phyloP scores from a whole-genome alignment of 37 sponge, comb jelly and placozoan genomes.

The Beroe ovata region DNA sequence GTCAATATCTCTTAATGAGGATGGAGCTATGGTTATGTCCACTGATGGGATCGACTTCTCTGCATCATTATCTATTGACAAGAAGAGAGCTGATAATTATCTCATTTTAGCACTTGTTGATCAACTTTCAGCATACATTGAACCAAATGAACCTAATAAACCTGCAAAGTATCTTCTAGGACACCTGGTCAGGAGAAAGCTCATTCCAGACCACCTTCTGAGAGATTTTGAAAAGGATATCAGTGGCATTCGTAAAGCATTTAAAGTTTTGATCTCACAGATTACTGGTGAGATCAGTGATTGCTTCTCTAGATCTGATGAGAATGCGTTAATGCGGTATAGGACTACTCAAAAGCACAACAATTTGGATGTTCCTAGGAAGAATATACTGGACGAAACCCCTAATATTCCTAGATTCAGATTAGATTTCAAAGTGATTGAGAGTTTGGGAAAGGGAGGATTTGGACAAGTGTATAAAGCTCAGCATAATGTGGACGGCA shows the following conservation, averaged over 20 bases:
- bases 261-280: conserved; percentile 64
- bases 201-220: conserved; percentile 41
- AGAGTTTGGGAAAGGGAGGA: conserved; percentile 38
- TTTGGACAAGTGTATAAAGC: conserved; percentile 57
- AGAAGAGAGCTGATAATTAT: conserved; percentile 43
- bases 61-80: conserved; percentile 45
- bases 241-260: conserved; percentile 9
- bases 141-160: conserved; percentile 33
- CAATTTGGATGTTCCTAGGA: neutral
- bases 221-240: conserved; percentile 38
- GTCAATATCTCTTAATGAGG: conserved; percentile 51
- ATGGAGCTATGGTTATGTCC: conserved; percentile 62
- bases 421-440: conserved; percentile 37
- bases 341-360: neutral
- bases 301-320: neutral
- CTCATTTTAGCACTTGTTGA: conserved; percentile 53
- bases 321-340: conserved; percentile 11
- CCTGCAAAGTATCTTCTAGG: conserved; percentile 42
- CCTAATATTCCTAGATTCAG: conserved; percentile 52
- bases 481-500: conserved; percentile 61
- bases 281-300: conserved; percentile 53
- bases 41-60: conserved; percentile 63
- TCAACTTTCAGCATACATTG: conserved; percentile 41
- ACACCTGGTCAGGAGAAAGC: conserved; percentile 34
- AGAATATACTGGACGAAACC: neutral